Evolutionary conservation across 1,140 invertebrate genomes (phyloP), one percentile per base, ranked within the genome.

Genomic region (Agraylea sexmaculata): DNA sequence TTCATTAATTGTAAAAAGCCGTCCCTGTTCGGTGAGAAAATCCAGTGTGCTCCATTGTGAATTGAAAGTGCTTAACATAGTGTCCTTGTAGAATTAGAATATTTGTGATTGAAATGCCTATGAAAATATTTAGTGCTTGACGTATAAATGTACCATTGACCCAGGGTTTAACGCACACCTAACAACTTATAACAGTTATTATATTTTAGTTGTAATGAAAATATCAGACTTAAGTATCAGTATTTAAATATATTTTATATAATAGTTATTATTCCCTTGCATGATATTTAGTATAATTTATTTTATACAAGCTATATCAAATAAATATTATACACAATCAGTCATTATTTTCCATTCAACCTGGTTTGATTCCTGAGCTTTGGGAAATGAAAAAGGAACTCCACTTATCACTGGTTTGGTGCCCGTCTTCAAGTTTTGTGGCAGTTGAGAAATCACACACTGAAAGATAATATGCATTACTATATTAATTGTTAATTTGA

Each of bases 371-470:
- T n/a, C n/a, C n/a, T n/a, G n/a, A n/a, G n/a, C n/a, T n/a, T n/a
- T n/a, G 4, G 55, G 37, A 16, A 67, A 50, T 51, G 57, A 58
- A 40, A 66, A 67, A 37, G 62, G 60, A 22, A 60, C 47, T 23
- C 64, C 62, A 16, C 62, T 64, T 1, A 67, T 63, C 18, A 67
- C 58, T 16, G 62, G 57, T 36, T 62, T 63, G 8, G 45, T 51
- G n/a, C 64, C 64, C 22, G 57, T 51, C 17, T 57, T 53, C 2
- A 61, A 54, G 51, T 59, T 63, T 28, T 53, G 46, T n/a, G 64
- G 64, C 21, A 67, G 53, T 49, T 63, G 54, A 10, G 64, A 67
- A 32, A 67, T 63, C 22, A 63, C 51, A 50, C 57, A 64, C 64
- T 67, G 53, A 51, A 65, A 66, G 22, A 36, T 40, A 21, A n/a